Conservation (phyloP, 1,140 invertebrate genomes). For the Metopolophium dirhodum region DNA sequence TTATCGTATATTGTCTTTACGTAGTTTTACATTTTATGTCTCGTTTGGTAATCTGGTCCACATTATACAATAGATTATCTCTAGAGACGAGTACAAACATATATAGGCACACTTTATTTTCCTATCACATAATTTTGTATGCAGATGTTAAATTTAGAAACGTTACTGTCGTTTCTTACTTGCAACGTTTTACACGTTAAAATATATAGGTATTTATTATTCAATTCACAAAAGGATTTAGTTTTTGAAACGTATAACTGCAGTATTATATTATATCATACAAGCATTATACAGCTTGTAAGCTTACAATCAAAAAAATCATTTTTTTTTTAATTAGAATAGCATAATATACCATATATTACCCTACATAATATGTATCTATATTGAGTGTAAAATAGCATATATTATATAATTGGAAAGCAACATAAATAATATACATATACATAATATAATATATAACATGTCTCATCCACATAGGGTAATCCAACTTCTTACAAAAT, state of each 20-base stretch:
- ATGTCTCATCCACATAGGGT: neutral
- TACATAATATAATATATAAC: no score
- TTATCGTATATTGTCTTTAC: neutral
- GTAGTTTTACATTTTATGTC: neutral
- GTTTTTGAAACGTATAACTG: neutral
- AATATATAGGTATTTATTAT: neutral
- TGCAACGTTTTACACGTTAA: neutral
- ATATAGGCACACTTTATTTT: neutral
- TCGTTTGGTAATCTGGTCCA: neutral
- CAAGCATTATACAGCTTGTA: neutral
- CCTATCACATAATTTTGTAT: neutral
- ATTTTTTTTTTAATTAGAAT: neutral
- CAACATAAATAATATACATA: no score
- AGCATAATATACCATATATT: neutral
- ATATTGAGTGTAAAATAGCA: neutral
- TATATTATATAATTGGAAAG: no score
- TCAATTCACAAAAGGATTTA: neutral
- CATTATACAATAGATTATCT: neutral
- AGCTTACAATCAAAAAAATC: neutral
- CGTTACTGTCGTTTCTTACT: neutral
- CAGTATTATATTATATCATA: neutral
- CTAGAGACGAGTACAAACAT: neutral
- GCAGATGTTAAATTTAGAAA: neutral
- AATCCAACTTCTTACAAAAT: neutral
- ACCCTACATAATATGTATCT: neutral